Percentiles rank a stretch among this genome's conserved stretches.
phyloP scores from a whole-genome alignment of 2,888 invertebrate genomes.

The Dysmachus trigonus region DNA sequence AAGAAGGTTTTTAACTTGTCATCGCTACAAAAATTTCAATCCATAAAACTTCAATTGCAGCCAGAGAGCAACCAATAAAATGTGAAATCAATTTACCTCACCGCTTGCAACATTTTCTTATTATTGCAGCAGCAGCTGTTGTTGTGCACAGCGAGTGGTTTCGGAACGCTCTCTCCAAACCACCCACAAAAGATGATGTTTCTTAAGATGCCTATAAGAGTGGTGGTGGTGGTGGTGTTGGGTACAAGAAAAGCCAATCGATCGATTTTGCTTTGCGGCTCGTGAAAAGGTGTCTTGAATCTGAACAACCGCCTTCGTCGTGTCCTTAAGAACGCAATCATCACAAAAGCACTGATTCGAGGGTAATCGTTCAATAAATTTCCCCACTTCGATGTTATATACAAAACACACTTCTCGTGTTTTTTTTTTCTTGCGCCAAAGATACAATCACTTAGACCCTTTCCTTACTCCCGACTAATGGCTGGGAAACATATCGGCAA shows the following conservation, averaged over 20 bases:
- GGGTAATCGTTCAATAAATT: conserved; percentile 34
- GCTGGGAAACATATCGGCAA: background rate
- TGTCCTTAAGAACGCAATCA: conserved; percentile 31
- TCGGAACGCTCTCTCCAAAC: background rate
- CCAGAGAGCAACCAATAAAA: background rate
- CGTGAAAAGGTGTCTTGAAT: conserved; percentile 3
- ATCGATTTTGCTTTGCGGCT: background rate
- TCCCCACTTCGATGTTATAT: background rate
- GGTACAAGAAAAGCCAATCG: background rate
- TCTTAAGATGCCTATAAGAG: background rate
- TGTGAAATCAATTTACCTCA: background rate
- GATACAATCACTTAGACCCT: conserved; percentile 26
- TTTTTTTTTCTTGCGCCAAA: conserved; percentile 9
- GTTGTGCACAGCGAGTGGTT: background rate
- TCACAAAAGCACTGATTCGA: conserved; percentile 32
- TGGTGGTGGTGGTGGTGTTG: too few species aligned
- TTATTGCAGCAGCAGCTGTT: background rate
- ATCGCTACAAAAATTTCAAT: background rate
- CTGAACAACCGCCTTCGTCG: background rate
- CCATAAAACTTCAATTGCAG: background rate
- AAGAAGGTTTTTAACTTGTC: background rate
- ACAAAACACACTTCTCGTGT: conserved; percentile 16
- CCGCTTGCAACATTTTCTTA: background rate
- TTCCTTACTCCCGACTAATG: conserved; percentile 18
- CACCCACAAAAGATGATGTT: background rate